These are phyloP conservation scores for Trachelus troglodyta DNA, from an alignment of 2,888 invertebrate species.

Conservation along the genomic window DNA sequence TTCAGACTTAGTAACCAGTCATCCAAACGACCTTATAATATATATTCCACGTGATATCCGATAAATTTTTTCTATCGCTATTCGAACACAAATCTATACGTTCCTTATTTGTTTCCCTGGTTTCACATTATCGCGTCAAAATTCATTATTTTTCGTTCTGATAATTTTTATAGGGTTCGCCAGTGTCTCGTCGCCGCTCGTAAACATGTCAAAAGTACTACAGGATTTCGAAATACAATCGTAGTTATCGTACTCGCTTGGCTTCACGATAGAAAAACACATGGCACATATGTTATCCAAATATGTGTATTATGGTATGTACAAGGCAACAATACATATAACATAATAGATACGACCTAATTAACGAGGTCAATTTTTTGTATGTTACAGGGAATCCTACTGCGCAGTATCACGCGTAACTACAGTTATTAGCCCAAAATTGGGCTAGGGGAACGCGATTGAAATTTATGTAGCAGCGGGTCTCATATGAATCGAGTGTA, in stretches of 20 bases:
- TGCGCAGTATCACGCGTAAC: not conserved
- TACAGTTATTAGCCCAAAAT: not conserved
- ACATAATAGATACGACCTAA: not conserved
- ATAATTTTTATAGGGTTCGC: slow-evolving; percentile 1
- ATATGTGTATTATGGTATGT: not conserved
- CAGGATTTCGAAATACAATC: not conserved
- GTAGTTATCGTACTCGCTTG: not conserved
- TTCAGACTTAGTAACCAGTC: not conserved
- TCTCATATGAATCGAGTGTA: not conserved
- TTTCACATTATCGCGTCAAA: not conserved
- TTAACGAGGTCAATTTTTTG: not conserved
- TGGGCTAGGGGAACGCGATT: not conserved
- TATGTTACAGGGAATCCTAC: not conserved
- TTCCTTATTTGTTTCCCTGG: not conserved
- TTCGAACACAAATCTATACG: not conserved
- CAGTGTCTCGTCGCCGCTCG: not conserved
- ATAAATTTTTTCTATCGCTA: not conserved
- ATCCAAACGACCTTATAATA: not conserved
- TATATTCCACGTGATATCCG: not conserved
- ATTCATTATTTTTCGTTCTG: not conserved
- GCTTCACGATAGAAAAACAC: not conserved
- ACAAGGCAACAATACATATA: not conserved
- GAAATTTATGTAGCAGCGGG: not conserved
- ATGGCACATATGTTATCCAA: not conserved
- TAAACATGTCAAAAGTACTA: slow-evolving; percentile 3